Evolutionary conservation across 2,113 vertebrate genomes (phyloP).

Genomic region (Malurus alboscapulatus): DNA sequence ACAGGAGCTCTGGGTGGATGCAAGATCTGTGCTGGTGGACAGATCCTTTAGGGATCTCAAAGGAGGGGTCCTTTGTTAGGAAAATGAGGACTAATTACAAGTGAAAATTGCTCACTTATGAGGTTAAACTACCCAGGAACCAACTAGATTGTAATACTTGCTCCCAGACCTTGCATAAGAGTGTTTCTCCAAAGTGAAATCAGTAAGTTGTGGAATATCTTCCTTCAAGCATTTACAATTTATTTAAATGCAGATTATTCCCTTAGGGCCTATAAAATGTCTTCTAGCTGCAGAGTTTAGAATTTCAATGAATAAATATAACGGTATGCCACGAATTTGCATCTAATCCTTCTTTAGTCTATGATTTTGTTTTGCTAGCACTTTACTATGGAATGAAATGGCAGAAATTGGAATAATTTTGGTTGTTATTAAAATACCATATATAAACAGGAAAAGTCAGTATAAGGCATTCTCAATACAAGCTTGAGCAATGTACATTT

Average conservation of each 20-base stretch:
- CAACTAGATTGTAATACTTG: neutral
- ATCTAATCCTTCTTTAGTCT: neutral
- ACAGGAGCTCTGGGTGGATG: neutral
- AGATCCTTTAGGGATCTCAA: no score
- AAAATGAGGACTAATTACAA: neutral
- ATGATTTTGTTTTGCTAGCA: neutral
- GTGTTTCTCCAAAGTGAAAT: neutral
- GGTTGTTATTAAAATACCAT: constrained; percentile 63
- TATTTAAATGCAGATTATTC: constrained; percentile 24
- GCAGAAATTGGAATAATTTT: constrained; percentile 53
- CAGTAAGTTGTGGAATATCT: neutral
- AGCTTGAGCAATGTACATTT: constrained; percentile 59
- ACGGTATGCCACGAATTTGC: constrained; percentile 17
- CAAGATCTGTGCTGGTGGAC: neutral
- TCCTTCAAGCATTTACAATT: constrained; percentile 36
- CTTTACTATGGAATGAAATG: constrained; percentile 50
- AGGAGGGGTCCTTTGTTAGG: neutral
- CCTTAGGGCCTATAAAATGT: neutral
- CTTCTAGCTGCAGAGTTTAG: constrained; percentile 34
- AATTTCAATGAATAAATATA: constrained; percentile 21
- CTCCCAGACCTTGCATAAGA: neutral
- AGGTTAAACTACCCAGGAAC: neutral
- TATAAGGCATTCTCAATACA: constrained; percentile 73
- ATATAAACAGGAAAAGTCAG: constrained; percentile 68
- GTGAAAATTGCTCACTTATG: neutral